Conservation (phyloP, 2,113 vertebrate genomes). For the Xiphophorus hellerii region DNA sequence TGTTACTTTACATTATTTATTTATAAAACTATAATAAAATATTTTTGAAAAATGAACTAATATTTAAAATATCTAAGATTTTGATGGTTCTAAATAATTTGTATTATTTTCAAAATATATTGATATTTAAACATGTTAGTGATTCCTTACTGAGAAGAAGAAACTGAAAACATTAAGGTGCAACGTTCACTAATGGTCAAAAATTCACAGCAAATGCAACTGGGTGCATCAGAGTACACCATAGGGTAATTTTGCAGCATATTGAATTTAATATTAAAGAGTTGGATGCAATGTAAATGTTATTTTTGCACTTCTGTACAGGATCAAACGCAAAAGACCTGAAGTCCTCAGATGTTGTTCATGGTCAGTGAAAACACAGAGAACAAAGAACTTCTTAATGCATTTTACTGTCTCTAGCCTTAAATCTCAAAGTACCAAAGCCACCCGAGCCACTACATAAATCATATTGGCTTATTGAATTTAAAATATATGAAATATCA, state of each 20-base stretch:
- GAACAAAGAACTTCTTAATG: slow-evolving; percentile 29
- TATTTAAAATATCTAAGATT: neutral
- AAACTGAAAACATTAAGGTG: neutral
- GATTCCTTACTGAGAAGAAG: neutral
- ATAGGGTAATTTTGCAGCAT: neutral
- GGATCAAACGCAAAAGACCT: neutral
- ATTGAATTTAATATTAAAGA: neutral
- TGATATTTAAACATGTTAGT: neutral
- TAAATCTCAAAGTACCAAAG: slow-evolving; percentile 37
- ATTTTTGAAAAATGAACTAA: too few relatives aligned
- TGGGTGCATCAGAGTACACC: neutral
- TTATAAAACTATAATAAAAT: too few relatives aligned
- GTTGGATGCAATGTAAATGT: neutral
- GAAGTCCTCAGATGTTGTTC: neutral
- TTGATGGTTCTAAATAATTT: neutral
- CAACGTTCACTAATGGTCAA: neutral
- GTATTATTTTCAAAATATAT: neutral
- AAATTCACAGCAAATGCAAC: neutral
- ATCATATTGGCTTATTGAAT: slow-evolving; percentile 70
- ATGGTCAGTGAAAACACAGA: slow-evolving; percentile 17
- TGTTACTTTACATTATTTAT: neutral
- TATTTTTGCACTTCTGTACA: neutral
- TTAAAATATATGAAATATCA: slow-evolving; percentile 65
- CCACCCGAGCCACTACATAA: slow-evolving; percentile 51
- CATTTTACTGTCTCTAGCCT: slow-evolving; percentile 30